phyloP scores from a whole-genome alignment of 2,797 vertebrate genomes.

The Macroramphosus scolopax region DNA sequence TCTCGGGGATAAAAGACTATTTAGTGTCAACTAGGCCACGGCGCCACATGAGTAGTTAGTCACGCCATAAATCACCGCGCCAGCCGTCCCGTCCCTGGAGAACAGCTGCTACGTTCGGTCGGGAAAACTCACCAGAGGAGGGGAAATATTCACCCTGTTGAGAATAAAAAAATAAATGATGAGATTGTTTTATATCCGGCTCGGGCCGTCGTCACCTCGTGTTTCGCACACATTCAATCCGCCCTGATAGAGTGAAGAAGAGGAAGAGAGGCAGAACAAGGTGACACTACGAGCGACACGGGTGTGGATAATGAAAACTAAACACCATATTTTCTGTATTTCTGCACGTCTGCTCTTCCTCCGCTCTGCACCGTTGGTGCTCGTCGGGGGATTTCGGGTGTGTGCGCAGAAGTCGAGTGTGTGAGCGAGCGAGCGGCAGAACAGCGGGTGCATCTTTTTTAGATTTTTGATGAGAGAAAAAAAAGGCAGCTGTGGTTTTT shows the following conservation, averaged over 20 bases:
- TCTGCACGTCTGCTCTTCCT: constrained; percentile 38
- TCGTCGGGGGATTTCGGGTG: constrained; percentile 46
- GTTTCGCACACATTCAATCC: constrained; percentile 39
- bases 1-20: too few species aligned
- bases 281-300: constrained; percentile 61
- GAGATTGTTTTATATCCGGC: constrained; percentile 28
- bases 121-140: too few species aligned
- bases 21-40: constrained; percentile 62
- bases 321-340: constrained; percentile 45
- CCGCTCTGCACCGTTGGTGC: constrained; percentile 40
- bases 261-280: constrained; percentile 42
- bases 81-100: too few species aligned
- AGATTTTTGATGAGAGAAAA: constrained; percentile 38
- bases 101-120: too few species aligned
- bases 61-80: constrained; percentile 65
- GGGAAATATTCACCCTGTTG: too few species aligned
- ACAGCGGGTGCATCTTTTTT: constrained; percentile 37
- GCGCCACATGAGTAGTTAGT: too few species aligned
- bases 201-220: too few species aligned
- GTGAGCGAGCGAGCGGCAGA: constrained; percentile 17
- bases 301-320: constrained; percentile 67
- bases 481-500: constrained; percentile 13
- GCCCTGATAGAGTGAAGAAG: constrained; percentile 27
- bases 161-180: too few species aligned
- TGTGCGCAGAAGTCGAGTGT: background rate